phyloP scores from a whole-genome alignment of 1,140 invertebrate genomes.

The Spodoptera litura region DNA sequence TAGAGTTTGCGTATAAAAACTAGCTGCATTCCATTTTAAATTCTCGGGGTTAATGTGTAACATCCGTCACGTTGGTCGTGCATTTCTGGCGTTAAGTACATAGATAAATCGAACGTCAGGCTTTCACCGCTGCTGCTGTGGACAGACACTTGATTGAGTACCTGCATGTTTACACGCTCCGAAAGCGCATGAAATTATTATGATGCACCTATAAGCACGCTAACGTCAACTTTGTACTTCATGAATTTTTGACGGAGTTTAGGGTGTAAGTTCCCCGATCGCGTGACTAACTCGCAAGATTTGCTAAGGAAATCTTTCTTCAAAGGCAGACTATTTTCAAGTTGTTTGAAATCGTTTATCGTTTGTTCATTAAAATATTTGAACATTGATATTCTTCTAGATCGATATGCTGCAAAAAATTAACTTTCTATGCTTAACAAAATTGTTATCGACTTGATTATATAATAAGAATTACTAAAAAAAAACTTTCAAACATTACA shows the following conservation, averaged over 20 bases:
- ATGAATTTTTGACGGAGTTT: slow-evolving; percentile 2
- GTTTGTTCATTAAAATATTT: no score
- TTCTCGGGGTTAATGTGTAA: background rate
- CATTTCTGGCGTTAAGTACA: slow-evolving; percentile 1
- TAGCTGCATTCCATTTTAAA: background rate
- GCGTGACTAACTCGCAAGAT: slow-evolving; percentile 10
- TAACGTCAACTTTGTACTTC: slow-evolving; percentile 17
- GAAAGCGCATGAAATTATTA: slow-evolving; percentile 30
- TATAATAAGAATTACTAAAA: background rate
- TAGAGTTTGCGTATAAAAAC: background rate
- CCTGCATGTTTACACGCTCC: slow-evolving; percentile 2
- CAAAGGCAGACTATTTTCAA: background rate
- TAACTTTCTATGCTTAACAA: background rate
- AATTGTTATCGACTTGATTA: no score
- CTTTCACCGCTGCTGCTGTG: background rate
- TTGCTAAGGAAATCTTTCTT: background rate
- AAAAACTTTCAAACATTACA: background rate
- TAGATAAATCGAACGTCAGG: slow-evolving; percentile 23
- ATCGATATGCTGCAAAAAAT: no score
- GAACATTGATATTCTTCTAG: no score
- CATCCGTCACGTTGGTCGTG: slow-evolving; percentile 2
- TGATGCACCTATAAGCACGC: slow-evolving; percentile 26
- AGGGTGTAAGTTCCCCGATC: slow-evolving; percentile 3
- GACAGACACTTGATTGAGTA: slow-evolving; percentile 22
- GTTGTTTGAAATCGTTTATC: background rate